Percentiles rank a stretch among this genome's conserved stretches.
Evolutionary conservation across 2,113 vertebrate genomes (phyloP).

Genomic region (Crotalus helleri): DNA sequence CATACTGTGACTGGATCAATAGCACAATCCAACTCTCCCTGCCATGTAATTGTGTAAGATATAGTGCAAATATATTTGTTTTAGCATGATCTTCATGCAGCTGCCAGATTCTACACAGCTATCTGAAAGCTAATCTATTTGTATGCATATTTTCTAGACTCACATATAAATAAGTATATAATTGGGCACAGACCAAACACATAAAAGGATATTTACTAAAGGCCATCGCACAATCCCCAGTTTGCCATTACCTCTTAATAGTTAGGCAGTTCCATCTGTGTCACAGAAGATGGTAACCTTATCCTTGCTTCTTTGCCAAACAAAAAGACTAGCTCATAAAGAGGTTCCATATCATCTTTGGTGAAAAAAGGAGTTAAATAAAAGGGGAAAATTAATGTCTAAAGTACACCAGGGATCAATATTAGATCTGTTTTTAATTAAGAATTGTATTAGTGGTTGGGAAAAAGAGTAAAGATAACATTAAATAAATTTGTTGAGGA

Average conservation of each 20-base stretch:
- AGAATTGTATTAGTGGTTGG: constrained; percentile 40
- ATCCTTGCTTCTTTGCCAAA: not conserved
- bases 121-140: not conserved
- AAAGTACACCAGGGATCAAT: constrained; percentile 30
- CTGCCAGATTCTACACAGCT: not conserved
- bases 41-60: not conserved
- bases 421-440: constrained; percentile 52
- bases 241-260: not conserved
- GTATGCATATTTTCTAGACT: not conserved
- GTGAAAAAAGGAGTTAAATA: constrained; percentile 41
- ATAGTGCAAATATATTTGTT: not conserved
- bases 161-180: not conserved
- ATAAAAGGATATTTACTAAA: not conserved
- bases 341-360: not conserved
- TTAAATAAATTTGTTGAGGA: constrained; percentile 45
- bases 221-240: not conserved
- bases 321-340: not conserved
- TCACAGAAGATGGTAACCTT: not conserved
- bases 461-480: constrained; percentile 36
- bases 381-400: constrained; percentile 20
- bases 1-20: not conserved
- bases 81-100: not conserved
- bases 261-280: not conserved
- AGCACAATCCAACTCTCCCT: not conserved
- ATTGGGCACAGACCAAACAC: not conserved